Conservation (phyloP, 2,888 invertebrate species). For the Pecten maximus region DNA sequence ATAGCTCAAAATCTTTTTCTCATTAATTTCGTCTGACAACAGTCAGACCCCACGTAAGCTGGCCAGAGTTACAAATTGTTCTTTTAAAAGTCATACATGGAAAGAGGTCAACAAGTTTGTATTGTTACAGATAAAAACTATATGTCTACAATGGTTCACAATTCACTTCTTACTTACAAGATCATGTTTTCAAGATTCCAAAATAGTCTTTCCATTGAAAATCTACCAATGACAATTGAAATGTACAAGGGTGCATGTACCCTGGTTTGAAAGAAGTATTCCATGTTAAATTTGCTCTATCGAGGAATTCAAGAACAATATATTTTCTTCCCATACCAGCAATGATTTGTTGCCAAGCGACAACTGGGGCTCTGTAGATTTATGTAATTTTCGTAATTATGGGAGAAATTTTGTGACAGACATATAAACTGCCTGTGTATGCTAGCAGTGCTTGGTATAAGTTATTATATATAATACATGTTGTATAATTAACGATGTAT, state of each 20-base stretch:
- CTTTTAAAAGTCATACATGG: background rate
- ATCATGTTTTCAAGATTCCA: background rate
- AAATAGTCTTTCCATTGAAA: background rate
- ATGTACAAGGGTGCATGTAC: background rate
- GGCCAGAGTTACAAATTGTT: background rate
- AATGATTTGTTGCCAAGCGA: background rate
- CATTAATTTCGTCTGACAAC: conserved; percentile 11
- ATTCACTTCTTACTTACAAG: background rate
- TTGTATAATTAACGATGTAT: background rate
- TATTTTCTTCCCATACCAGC: background rate
- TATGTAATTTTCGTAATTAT: background rate
- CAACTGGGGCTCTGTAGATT: background rate
- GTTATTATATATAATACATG: background rate
- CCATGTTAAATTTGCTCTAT: background rate
- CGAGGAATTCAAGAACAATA: background rate
- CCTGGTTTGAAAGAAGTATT: background rate
- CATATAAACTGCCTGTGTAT: background rate
- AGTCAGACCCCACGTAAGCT: background rate
- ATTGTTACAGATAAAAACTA: background rate
- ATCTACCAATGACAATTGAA: background rate
- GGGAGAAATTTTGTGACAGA: background rate
- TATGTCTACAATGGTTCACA: background rate
- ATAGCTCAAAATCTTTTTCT: conserved; percentile 4
- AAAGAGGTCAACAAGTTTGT: background rate
- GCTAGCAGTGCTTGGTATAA: background rate